Evolutionary conservation across 1,140 invertebrate species (phyloP).

Genomic region (Bemisia tabaci): DNA sequence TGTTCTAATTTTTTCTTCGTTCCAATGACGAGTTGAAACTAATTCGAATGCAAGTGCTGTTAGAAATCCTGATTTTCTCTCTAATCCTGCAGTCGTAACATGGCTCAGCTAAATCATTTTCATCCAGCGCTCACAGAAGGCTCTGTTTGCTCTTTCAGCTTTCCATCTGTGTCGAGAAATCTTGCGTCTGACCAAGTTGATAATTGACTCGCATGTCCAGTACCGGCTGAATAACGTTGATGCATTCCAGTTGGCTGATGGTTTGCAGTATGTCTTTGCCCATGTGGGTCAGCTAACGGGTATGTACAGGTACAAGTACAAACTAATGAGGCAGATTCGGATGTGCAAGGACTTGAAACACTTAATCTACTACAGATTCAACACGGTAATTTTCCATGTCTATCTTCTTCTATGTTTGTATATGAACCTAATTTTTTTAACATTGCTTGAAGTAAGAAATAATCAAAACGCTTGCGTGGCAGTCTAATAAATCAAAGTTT

Average conservation of each 20-base stretch:
- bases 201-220: conserved; percentile 98
- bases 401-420: too few species aligned
- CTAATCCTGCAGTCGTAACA: too few species aligned
- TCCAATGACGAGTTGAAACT: too few species aligned
- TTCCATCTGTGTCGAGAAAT: conserved; percentile 99
- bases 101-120: too few species aligned
- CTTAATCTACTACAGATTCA: conserved; percentile 98
- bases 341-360: conserved; percentile 99
- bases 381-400: conserved; percentile 58
- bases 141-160: conserved; percentile 51
- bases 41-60: too few species aligned
- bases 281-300: conserved; percentile 98
- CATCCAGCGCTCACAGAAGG: too few species aligned
- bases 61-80: too few species aligned
- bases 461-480: neutral
- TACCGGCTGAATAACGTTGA: conserved; percentile 98
- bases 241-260: conserved; percentile 96
- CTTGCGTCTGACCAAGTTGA: conserved; percentile 88
- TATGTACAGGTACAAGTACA: conserved; percentile 99
- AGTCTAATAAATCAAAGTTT: too few species aligned
- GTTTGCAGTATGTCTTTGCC: conserved; percentile 98
- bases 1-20: too few species aligned
- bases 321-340: conserved; percentile 97
- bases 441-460: neutral
- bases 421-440: neutral